Conservation (phyloP, 2,888 invertebrate genomes). For the Hirudinaria manillensis region DNA sequence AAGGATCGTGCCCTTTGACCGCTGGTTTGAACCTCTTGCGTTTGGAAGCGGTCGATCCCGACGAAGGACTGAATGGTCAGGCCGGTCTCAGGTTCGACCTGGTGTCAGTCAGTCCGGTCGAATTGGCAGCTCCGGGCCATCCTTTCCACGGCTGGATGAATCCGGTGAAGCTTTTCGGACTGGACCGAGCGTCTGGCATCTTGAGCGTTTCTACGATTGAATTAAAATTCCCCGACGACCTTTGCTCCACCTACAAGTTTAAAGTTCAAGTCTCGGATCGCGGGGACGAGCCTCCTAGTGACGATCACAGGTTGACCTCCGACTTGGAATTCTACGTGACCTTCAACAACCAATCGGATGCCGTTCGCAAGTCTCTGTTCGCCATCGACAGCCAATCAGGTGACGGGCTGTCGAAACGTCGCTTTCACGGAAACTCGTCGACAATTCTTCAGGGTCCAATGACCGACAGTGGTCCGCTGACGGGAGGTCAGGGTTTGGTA, state of each 20-base stretch:
- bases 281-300: background rate
- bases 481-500: too few relatives aligned
- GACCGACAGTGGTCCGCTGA: too few relatives aligned
- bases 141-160: background rate
- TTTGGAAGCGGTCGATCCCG: slow-evolving; percentile 20
- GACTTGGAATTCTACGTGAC: slow-evolving; percentile 4
- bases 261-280: slow-evolving; percentile 10
- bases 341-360: slow-evolving; percentile 9
- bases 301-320: slow-evolving; percentile 1
- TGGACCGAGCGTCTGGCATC: background rate
- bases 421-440: background rate
- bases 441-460: too few relatives aligned
- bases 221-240: background rate
- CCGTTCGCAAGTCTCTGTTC: background rate
- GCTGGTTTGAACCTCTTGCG: slow-evolving; percentile 22
- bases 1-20: slow-evolving; percentile 5
- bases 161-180: background rate
- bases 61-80: slow-evolving; percentile 20
- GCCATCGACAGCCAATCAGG: background rate
- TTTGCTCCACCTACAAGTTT: slow-evolving; percentile 8
- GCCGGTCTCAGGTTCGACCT: slow-evolving; percentile 13
- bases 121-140: background rate
- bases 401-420: background rate
- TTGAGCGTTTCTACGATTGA: slow-evolving; percentile 1
- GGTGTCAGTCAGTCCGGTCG: background rate